Conservation (phyloP, 2,113 vertebrate species). For the Trochalopteron elliotii region DNA sequence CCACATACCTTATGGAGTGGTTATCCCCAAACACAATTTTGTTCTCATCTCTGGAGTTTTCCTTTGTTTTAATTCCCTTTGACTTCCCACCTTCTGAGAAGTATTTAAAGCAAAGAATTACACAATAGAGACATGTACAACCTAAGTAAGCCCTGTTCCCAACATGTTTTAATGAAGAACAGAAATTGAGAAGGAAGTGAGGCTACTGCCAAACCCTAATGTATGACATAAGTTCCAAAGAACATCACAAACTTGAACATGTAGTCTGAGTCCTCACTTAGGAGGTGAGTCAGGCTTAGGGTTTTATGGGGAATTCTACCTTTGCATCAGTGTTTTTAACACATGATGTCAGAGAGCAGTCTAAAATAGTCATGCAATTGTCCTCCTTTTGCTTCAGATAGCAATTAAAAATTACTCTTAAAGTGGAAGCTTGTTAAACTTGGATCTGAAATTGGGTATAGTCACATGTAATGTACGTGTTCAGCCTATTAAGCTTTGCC, state of each 20-base stretch:
- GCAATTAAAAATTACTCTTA: neutral
- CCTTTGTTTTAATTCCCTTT: neutral
- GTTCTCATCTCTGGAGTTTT: neutral
- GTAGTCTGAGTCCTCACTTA: neutral
- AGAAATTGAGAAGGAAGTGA: slow-evolving; percentile 56
- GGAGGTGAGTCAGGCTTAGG: neutral
- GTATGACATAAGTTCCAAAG: slow-evolving; percentile 9
- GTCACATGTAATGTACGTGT: neutral
- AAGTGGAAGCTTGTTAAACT: neutral
- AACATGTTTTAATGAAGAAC: slow-evolving; percentile 67
- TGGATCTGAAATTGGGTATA: neutral
- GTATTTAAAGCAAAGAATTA: slow-evolving; percentile 12
- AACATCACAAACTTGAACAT: neutral
- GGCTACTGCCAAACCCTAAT: slow-evolving; percentile 48
- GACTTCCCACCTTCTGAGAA: slow-evolving; percentile 35
- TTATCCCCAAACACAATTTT: neutral
- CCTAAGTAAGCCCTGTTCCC: slow-evolving; percentile 33
- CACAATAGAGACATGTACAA: neutral
- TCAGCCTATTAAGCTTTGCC: neutral
- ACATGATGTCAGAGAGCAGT: neutral
- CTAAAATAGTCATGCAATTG: neutral
- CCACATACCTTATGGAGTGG: neutral
- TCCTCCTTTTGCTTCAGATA: neutral
- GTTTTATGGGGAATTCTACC: neutral
- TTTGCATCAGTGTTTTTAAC: neutral